Conservation (phyloP, 1,140 invertebrate genomes). For the Gryllus bimaculatus region DNA sequence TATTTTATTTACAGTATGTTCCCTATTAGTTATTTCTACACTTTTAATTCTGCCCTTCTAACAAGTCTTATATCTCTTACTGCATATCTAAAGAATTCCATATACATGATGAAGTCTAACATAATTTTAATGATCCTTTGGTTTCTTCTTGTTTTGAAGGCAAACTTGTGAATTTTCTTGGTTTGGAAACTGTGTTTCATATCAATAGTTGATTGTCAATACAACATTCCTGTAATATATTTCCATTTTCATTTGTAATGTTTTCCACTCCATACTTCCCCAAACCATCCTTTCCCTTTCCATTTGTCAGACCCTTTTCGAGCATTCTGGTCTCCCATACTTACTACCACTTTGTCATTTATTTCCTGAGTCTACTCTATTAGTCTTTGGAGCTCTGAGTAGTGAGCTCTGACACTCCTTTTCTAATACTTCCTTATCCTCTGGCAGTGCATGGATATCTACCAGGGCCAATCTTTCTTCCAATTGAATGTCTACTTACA, state of each 20-base stretch:
- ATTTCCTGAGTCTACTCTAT: background rate
- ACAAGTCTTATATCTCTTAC: background rate
- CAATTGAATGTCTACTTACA: background rate
- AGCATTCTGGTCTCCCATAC: background rate
- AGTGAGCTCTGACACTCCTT: background rate
- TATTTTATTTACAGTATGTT: too few relatives aligned
- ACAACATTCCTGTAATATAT: background rate
- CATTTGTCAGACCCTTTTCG: background rate
- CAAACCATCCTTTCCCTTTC: background rate
- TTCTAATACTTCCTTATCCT: background rate
- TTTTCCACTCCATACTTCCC: background rate
- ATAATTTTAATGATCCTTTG: background rate
- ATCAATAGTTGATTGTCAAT: background rate
- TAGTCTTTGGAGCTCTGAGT: background rate
- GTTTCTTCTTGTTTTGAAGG: background rate
- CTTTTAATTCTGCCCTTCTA: background rate
- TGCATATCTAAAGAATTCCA: background rate
- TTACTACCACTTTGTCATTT: background rate
- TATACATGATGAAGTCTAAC: background rate
- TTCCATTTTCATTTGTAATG: background rate
- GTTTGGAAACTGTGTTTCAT: background rate
- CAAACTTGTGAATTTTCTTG: background rate
- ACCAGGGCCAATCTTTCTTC: background rate
- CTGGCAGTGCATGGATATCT: background rate
- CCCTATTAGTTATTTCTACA: too few relatives aligned